A percentile compares a stretch with the other conserved stretches of the same genome.
These are phyloP conservation scores for Homarus americanus DNA, from an alignment of 1,140 invertebrate genomes.

Conservation along the genomic window DNA sequence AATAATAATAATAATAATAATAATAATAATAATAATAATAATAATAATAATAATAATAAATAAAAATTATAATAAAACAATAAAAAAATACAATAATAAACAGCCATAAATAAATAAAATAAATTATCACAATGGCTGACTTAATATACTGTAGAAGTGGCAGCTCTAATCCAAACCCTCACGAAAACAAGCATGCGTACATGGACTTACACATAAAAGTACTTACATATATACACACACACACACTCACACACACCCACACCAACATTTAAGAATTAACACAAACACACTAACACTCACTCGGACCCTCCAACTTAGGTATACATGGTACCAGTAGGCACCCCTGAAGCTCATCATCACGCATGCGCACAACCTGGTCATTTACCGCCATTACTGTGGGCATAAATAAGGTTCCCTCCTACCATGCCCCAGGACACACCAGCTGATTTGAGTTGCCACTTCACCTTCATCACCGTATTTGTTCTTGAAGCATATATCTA, in stretches of 20 bases:
- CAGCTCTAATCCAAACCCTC: too few relatives aligned
- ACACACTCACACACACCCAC: not conserved
- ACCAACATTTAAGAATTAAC: not conserved
- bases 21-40: slow-evolving; percentile 13
- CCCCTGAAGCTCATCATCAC: not conserved
- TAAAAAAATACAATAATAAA: too few relatives aligned
- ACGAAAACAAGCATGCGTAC: too few relatives aligned
- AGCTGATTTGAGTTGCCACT: not conserved
- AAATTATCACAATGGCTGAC: too few relatives aligned
- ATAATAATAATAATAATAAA: not conserved
- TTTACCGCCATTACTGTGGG: not conserved
- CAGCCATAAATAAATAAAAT: too few relatives aligned
- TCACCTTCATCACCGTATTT: too few relatives aligned
- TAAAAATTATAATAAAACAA: too few relatives aligned
- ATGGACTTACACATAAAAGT: too few relatives aligned
- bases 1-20: slow-evolving; percentile 15
- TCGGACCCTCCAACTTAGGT: not conserved
- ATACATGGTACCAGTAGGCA: not conserved
- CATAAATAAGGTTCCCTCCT: not conserved
- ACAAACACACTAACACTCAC: not conserved
- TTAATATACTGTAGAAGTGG: too few relatives aligned
- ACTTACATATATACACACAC: not conserved
- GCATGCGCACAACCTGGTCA: not conserved
- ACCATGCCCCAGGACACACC: not conserved
- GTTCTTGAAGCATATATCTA: too few relatives aligned